phyloP scores from a whole-genome alignment of 2,797 vertebrate genomes.

The Macroramphosus scolopax region DNA sequence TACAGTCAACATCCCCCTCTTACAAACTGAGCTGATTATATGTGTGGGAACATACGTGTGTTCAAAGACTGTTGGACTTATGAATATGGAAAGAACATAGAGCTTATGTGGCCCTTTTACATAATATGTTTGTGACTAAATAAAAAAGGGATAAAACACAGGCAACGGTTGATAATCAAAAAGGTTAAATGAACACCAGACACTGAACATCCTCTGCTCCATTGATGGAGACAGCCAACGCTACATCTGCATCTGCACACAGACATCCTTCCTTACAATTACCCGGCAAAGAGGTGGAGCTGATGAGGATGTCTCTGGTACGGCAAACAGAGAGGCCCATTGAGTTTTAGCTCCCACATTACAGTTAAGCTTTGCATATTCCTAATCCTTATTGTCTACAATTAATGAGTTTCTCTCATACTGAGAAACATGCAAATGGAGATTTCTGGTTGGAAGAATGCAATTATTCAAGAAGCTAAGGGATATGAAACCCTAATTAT shows the following conservation, averaged over 20 bases:
- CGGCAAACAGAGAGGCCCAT: conserved; percentile 58
- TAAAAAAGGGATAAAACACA: too few relatives aligned
- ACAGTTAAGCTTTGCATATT: conserved; percentile 68
- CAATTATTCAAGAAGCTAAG: conserved; percentile 70
- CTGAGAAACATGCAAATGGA: conserved; percentile 75
- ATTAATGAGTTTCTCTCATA: conserved; percentile 78
- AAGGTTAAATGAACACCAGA: too few relatives aligned
- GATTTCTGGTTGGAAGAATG: conserved; percentile 72
- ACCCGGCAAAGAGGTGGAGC: conserved; percentile 50
- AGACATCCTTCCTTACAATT: conserved; percentile 45
- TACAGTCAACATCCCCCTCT: conserved; percentile 62
- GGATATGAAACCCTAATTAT: conserved; percentile 75
- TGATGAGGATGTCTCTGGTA: conserved; percentile 58
- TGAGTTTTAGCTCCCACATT: conserved; percentile 66
- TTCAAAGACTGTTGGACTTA: conserved; percentile 33
- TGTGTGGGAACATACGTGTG: conserved; percentile 31
- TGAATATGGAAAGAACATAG: too few relatives aligned
- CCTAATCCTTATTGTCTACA: conserved; percentile 78
- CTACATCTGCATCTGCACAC: conserved; percentile 43
- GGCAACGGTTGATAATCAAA: too few relatives aligned
- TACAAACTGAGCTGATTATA: conserved; percentile 34
- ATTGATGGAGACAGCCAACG: conserved; percentile 32
- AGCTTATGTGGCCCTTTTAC: too few relatives aligned
- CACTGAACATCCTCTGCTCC: conserved; percentile 23
- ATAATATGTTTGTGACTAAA: too few relatives aligned